Conservation (phyloP, 2,888 invertebrate species). For the Melieria omissa region DNA sequence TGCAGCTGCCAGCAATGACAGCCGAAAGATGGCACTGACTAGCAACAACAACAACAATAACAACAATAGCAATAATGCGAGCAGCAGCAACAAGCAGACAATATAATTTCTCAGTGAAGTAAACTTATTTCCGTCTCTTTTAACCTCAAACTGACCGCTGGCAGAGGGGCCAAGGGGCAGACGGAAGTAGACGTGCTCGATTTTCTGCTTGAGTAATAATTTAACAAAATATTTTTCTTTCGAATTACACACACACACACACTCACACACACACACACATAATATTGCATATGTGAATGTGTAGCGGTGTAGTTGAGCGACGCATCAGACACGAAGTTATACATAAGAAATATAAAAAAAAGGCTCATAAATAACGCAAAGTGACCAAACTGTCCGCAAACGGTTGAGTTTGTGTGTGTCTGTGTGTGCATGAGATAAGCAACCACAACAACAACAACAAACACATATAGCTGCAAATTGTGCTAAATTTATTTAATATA, state of each 20-base stretch:
- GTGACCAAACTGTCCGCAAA: neutral
- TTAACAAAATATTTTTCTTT: conserved; percentile 12
- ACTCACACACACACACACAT: neutral
- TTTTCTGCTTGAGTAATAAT: conserved; percentile 28
- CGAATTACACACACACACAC: neutral
- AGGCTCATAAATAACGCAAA: neutral
- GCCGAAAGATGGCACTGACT: no score
- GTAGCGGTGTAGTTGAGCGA: neutral
- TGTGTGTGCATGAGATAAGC: neutral
- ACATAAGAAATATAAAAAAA: neutral
- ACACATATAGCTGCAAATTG: no score
- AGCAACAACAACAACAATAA: no score
- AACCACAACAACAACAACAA: neutral
- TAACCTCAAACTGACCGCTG: conserved; percentile 17
- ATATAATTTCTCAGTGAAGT: conserved; percentile 10
- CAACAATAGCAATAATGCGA: neutral
- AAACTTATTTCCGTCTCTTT: conserved; percentile 9
- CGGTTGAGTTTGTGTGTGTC: neutral
- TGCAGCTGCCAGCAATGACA: neutral
- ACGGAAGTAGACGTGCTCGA: conserved; percentile 9
- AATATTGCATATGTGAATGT: neutral
- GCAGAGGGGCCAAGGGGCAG: neutral
- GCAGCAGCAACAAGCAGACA: conserved; percentile 2
- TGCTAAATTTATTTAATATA: no score
- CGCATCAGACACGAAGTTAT: neutral